Base-by-base conservation (phyloP, 2,113 vertebrate species). In the Petromus typicus region DNA sequence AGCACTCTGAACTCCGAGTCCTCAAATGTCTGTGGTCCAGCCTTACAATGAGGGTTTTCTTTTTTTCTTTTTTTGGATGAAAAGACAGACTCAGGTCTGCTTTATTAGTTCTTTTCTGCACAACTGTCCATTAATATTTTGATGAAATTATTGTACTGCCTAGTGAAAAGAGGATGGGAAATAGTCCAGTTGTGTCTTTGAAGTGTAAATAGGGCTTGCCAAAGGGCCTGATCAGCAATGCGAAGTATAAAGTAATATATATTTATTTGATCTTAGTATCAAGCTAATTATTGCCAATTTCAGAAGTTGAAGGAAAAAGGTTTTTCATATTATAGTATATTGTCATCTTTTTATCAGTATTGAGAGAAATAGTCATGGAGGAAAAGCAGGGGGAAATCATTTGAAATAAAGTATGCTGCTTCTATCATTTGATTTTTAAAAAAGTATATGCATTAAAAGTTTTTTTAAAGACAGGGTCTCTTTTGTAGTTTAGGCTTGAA, bases 261-360 rank as follows among this genome's bases (percentile, higher is more conserved):
- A n/a, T 76, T 61, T 90, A 95, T 92, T 89, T 96, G 32, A 96
- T 91, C 83, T 93, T 94, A 78, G 37, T 91, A 82, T 96, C 91
- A 91, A 67, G 83, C 82, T 94, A 83, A 90, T 97, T 92, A 90
- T 95, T 86, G 78, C 82, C 92, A 80, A n/a, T 92, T 96, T 75
- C 75, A 89, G 96, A 91, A 93, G 56, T 54, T 89, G 91, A 63
- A 67, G 73, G 73, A 81, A 81, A 59, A 86, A 88, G 34, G 9
- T 69, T 89, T 93, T 67, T 37, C 73, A 43, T 16, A 80, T 43
- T 54, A 34, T 11, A 66, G 54, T 59, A 12, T 48, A 17, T 84
- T 80, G 66, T 76, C 71, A 43, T 75, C 61, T 93, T 89, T 56
- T 80, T 88, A 54, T 86, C 86, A 73, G 82, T 27, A 43, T 40